A percentile compares a stretch with the other conserved stretches of the same genome.
phyloP scores from a whole-genome alignment of 2,888 invertebrate genomes.

The Malthinus flaveolus region DNA sequence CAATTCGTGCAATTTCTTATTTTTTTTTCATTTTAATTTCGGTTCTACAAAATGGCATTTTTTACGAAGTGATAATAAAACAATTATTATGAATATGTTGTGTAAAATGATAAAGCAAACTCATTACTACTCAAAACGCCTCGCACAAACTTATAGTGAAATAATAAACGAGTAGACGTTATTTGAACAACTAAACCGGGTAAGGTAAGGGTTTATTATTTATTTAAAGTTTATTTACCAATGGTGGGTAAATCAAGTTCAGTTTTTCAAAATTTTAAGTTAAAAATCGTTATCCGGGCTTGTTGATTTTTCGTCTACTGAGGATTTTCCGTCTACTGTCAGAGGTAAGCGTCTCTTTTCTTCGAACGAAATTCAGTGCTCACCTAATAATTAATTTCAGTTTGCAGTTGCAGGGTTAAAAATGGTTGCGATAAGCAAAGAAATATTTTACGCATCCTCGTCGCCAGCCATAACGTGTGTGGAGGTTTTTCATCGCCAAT shows the following conservation, averaged over 20 bases:
- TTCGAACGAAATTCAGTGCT: too few species aligned
- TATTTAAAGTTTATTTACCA: not conserved
- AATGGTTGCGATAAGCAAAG: slow-evolving; percentile 37
- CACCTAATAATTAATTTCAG: too few species aligned
- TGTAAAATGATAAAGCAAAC: not conserved
- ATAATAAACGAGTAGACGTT: too few species aligned
- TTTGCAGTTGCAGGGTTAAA: too few species aligned
- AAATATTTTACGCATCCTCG: slow-evolving; percentile 36
- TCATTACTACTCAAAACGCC: not conserved
- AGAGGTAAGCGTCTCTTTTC: too few species aligned
- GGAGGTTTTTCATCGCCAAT: slow-evolving; percentile 36
- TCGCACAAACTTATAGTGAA: not conserved
- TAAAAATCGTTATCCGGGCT: too few species aligned
- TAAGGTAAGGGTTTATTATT: not conserved
- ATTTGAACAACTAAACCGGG: not conserved
- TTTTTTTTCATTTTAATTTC: too few species aligned
- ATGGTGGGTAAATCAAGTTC: too few species aligned
- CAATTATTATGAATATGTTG: not conserved
- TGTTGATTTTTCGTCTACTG: too few species aligned
- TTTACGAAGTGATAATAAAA: not conserved
- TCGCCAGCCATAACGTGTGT: slow-evolving; percentile 29
- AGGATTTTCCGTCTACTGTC: too few species aligned
- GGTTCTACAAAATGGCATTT: not conserved
- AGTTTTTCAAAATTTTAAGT: too few species aligned
- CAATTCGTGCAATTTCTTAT: too few species aligned